A percentile compares a stretch with the other conserved stretches of the same genome.
These are phyloP conservation scores for Chiridota heheva DNA, from an alignment of 35 echinoderm and acorn worm species.

Conservation along the genomic window DNA sequence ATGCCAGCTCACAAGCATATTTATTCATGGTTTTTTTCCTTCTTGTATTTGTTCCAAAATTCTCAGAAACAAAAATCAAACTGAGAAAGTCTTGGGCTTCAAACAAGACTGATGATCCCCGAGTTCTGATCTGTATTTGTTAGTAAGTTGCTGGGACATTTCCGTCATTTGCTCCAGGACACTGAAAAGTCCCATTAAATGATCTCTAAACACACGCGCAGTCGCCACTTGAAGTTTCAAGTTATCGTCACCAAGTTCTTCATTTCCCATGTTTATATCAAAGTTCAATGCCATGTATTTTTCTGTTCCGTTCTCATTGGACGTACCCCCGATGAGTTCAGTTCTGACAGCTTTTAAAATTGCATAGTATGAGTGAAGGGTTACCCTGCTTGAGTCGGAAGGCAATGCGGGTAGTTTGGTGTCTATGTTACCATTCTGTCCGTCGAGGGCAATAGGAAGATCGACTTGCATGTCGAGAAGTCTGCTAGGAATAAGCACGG, in stretches of 20 bases:
- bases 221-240: slow-evolving; percentile 44
- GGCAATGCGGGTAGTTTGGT: background rate
- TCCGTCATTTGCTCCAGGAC: slow-evolving; percentile 82
- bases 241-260: slow-evolving; percentile 35
- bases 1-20: too few species aligned
- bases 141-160: slow-evolving; percentile 71
- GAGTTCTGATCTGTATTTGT: slow-evolving; percentile 80
- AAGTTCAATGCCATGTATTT: slow-evolving; percentile 30
- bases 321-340: slow-evolving; percentile 76
- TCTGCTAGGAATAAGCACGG: slow-evolving; percentile 89
- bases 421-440: background rate
- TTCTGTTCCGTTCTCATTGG: slow-evolving; percentile 9
- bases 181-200: slow-evolving; percentile 83
- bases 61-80: slow-evolving; percentile 28
- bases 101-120: slow-evolving; percentile 81
- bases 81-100: slow-evolving; percentile 78
- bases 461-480: slow-evolving; percentile 83
- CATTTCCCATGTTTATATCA: slow-evolving; percentile 6
- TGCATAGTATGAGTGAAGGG: slow-evolving; percentile 73
- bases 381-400: slow-evolving; percentile 5
- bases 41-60: too few species aligned
- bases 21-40: too few species aligned
- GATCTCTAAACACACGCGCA: slow-evolving; percentile 81
- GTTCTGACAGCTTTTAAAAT: slow-evolving; percentile 91
- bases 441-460: background rate